phyloP scores from a whole-genome alignment of 2,113 vertebrate genomes.

The Gymnocephalus cernua region DNA sequence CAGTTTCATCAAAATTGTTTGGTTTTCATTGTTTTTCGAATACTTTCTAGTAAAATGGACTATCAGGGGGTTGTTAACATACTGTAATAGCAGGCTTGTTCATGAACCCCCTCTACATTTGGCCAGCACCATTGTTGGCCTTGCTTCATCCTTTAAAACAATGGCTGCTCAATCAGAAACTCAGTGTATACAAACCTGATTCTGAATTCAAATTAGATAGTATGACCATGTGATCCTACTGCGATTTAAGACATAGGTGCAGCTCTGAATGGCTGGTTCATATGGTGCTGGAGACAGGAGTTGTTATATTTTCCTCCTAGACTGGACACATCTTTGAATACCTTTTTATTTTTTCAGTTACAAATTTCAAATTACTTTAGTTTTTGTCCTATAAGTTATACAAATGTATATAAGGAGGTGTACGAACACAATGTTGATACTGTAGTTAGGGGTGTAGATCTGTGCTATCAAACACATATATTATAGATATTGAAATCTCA shows the following conservation, averaged over 20 bases:
- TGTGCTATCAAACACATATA: background rate
- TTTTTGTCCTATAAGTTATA: background rate
- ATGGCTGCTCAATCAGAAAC: slow-evolving; percentile 1
- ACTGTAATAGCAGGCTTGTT: slow-evolving; percentile 21
- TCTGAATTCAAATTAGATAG: background rate
- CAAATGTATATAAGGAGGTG: background rate
- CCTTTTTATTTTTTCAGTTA: background rate
- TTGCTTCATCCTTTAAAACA: slow-evolving; percentile 30
- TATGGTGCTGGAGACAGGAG: no score
- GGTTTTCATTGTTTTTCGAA: background rate
- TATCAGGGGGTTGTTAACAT: slow-evolving; percentile 9
- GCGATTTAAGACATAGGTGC: background rate
- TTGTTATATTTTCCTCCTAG: no score
- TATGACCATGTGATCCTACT: background rate
- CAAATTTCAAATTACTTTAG: background rate
- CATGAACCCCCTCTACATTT: slow-evolving; percentile 13
- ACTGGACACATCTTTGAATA: background rate
- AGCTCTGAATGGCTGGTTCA: background rate
- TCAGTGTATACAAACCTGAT: background rate
- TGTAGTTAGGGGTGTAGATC: background rate
- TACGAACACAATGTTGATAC: background rate
- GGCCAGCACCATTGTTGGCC: slow-evolving; percentile 13
- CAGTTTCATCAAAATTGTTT: background rate
- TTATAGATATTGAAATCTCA: background rate
- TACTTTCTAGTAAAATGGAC: background rate